Base-by-base conservation (phyloP, 2,113 vertebrate genomes). In the Petrocephalus zakoni region DNA sequence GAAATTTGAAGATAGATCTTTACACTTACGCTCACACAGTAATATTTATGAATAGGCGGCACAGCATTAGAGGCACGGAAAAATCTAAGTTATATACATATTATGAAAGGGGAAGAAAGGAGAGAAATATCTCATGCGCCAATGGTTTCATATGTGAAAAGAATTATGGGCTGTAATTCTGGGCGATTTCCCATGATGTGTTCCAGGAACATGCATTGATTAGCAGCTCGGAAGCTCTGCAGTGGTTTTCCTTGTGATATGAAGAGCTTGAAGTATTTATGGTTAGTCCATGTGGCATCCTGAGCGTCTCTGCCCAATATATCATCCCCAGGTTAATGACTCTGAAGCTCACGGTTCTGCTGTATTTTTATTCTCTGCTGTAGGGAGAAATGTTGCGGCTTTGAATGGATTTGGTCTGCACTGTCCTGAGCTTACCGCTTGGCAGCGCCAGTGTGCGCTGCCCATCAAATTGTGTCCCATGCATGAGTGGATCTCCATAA, bases 401-500 rank as follows among this genome's bases (percentile, higher is more conserved):
- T 56, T 19, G 19, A 56, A 55, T 58, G 13, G 85, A 86, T 42
- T 56, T 17, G 25, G 13, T 52, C 5, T n/a, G 51, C 15, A 52
- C 11, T 49, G 82, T 86, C 2, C 82, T 52, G 82, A 37, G 85
- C 25, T 52, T 21, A 46, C 13, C 47, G 34, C 11, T 56, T 64
- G 72, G 29, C 37, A 78, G 46, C 19, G 53, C n/a, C 1, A 47
- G 68, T 56, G 72, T 64, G 42, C 47, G 53, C 56, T 5, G 13
- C 8, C 34, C 56, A 19, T 25, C 9, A 53, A 64, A 42, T 51
- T 53, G 1, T 82, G 53, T 83, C 72, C 42, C 75, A 46, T 64
- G 25, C 83, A 58, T 85, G 88, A 29, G 75, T 87, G 21, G 53
- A 17, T 83, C 72, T 78, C 72, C 29, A 78, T 42, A 42, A 75